These are phyloP conservation scores for Dynastes tityus DNA, from an alignment of 2,888 invertebrate species.

Conservation along the genomic window DNA sequence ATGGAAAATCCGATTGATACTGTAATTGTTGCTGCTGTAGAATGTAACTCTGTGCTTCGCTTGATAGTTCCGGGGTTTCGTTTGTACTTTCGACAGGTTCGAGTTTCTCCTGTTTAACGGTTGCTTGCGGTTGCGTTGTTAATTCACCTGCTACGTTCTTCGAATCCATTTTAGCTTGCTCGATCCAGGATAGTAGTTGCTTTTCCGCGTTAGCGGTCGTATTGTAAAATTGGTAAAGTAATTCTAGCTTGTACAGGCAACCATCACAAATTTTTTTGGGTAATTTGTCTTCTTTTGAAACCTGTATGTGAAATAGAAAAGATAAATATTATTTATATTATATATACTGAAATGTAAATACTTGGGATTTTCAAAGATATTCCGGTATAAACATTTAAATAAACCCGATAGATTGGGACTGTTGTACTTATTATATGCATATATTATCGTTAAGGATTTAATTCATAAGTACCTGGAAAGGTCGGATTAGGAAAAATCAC, in stretches of 20 bases:
- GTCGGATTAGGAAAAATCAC: too few species aligned
- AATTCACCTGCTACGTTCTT: constrained; percentile 33
- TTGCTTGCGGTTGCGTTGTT: constrained; percentile 19
- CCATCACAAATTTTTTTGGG: constrained; percentile 83
- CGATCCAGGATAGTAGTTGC: constrained; percentile 67
- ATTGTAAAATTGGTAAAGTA: constrained; percentile 82
- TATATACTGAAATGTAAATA: too few species aligned
- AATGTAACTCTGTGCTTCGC: constrained; percentile 58
- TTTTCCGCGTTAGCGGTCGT: constrained; percentile 79
- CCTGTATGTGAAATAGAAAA: constrained; percentile 69
- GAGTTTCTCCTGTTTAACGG: constrained; percentile 52
- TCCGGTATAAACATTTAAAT: too few species aligned
- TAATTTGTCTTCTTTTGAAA: constrained; percentile 78
- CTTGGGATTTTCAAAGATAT: neutral
- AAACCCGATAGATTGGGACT: too few species aligned
- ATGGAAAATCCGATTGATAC: constrained; percentile 55
- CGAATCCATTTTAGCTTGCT: constrained; percentile 58
- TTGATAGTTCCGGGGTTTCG: constrained; percentile 54
- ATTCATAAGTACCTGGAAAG: too few species aligned
- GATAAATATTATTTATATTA: neutral
- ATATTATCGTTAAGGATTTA: too few species aligned
- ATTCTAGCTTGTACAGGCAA: constrained; percentile 81
- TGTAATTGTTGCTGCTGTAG: constrained; percentile 61
- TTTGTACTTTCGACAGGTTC: constrained; percentile 49
- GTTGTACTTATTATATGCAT: too few species aligned